Conservation (phyloP, 2,888 invertebrate genomes). For the Ichneumoninae sp. region DNA sequence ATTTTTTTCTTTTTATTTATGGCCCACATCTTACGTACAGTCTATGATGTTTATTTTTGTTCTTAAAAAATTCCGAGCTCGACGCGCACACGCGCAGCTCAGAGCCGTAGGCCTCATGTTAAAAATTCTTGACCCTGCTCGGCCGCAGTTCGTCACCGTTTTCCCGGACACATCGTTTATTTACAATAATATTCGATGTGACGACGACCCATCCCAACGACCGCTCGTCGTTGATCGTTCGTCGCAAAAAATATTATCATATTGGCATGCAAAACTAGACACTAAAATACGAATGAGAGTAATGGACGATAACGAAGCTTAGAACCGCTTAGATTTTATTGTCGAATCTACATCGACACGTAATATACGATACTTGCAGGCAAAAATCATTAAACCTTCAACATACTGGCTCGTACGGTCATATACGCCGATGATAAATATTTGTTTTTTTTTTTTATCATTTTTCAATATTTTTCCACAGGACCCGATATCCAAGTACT, state of each 20-base stretch:
- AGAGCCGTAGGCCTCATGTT: conserved; percentile 45
- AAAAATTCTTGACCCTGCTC: conserved; percentile 59
- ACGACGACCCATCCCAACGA: conserved; percentile 30
- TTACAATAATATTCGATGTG: conserved; percentile 40
- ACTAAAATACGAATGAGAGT: conserved; percentile 59
- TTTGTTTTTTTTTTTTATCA: conserved; percentile 44
- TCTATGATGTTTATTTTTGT: conserved; percentile 14
- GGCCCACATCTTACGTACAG: conserved; percentile 52
- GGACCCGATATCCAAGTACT: conserved; percentile 34
- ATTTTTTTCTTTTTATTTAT: conserved; percentile 23
- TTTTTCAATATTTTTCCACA: conserved; percentile 31
- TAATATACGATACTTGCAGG: conserved; percentile 55
- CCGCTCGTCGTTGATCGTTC: conserved; percentile 9
- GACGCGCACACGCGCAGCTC: conserved; percentile 17
- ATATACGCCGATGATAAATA: conserved; percentile 53
- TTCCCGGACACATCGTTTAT: conserved; percentile 6
- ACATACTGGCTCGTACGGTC: conserved; percentile 63
- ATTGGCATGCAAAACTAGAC: conserved; percentile 58
- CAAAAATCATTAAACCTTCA: conserved; percentile 55
- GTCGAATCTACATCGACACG: conserved; percentile 41
- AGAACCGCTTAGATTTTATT: conserved; percentile 46
- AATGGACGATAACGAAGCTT: conserved; percentile 38
- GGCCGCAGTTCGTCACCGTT: conserved; percentile 47
- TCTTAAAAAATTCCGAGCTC: not conserved
- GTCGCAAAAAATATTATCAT: conserved; percentile 37